phyloP scores from a whole-genome alignment of 1,140 invertebrate species.

The Lasaia peninsularis region DNA sequence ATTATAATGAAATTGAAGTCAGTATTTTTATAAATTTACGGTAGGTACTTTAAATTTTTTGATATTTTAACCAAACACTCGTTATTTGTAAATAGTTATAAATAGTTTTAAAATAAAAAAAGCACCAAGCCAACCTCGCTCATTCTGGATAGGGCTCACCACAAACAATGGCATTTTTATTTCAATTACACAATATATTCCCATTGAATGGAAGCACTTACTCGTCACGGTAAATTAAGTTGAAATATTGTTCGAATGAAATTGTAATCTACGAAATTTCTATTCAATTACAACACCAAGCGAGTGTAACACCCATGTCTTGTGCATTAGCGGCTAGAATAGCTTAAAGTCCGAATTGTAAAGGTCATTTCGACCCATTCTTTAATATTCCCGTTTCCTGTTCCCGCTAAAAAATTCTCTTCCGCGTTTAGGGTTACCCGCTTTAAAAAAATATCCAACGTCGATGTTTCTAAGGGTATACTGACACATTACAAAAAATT shows the following conservation, averaged over 20 bases:
- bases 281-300: background rate
- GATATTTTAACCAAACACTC: too few relatives aligned
- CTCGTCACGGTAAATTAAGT: constrained; percentile 12
- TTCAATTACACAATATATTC: background rate
- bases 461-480: too few relatives aligned
- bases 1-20: too few relatives aligned
- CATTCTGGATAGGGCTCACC: too few relatives aligned
- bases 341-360: background rate
- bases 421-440: constrained; percentile 13
- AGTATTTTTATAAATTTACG: too few relatives aligned
- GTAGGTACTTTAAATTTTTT: too few relatives aligned
- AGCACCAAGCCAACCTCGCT: too few relatives aligned
- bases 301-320: background rate
- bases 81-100: too few relatives aligned
- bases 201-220: background rate
- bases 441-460: too few relatives aligned
- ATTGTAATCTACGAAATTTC: background rate
- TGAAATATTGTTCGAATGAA: constrained; percentile 10
- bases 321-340: background rate
- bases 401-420: constrained; percentile 24
- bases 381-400: constrained; percentile 24
- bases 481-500: too few relatives aligned
- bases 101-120: too few relatives aligned
- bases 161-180: background rate
- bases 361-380: background rate